Percentiles rank a stretch among this genome's conserved stretches.
Evolutionary conservation across 2,888 invertebrate species (phyloP).

Genomic region (Polyploca ridens): DNA sequence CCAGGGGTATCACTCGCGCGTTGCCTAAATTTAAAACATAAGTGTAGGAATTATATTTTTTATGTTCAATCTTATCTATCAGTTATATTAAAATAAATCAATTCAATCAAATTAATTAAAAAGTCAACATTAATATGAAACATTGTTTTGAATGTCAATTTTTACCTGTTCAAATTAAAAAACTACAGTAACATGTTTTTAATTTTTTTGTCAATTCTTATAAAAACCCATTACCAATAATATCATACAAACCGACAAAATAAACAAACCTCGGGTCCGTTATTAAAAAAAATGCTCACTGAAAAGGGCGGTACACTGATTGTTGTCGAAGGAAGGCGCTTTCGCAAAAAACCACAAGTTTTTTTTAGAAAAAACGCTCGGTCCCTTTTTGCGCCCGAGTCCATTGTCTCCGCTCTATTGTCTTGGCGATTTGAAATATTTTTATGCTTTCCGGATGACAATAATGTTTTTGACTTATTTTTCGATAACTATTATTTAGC

Average conservation of each 20-base stretch:
- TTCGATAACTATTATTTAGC: constrained; percentile 82
- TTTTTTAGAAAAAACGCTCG: constrained; percentile 60
- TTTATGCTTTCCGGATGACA: constrained; percentile 82
- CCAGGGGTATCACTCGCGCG: no score
- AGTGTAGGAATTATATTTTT: no score
- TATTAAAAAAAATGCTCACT: constrained; percentile 64
- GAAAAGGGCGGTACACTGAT: constrained; percentile 71
- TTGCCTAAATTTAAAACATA: no score
- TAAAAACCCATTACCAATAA: constrained; percentile 67
- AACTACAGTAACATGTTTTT: neutral
- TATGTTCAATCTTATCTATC: no score
- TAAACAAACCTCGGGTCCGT: constrained; percentile 77
- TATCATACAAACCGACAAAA: constrained; percentile 63
- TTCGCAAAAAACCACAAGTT: constrained; percentile 70
- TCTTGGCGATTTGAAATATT: constrained; percentile 81
- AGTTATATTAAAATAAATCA: no score
- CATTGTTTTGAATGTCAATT: no score
- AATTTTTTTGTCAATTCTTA: constrained; percentile 34
- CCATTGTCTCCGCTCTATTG: constrained; percentile 82
- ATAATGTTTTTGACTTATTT: constrained; percentile 80
- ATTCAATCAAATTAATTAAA: neutral
- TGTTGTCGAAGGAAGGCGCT: constrained; percentile 68
- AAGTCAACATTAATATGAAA: neutral
- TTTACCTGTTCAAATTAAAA: neutral
- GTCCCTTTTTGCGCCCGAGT: constrained; percentile 72